These are phyloP conservation scores for Spisula subtruncata DNA, from an alignment of 2,888 invertebrate species.

Conservation along the genomic window DNA sequence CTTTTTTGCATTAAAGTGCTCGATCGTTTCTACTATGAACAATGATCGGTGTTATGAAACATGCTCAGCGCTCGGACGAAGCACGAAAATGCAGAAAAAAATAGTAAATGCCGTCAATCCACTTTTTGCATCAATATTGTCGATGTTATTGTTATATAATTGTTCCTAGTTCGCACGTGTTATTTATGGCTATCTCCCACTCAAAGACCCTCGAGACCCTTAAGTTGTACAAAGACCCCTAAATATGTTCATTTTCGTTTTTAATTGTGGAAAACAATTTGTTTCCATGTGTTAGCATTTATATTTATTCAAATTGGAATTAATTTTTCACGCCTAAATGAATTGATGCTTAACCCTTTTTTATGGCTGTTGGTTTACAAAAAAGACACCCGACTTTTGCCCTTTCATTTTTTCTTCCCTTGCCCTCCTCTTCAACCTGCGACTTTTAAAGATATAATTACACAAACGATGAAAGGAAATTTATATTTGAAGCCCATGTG, in stretches of 20 bases:
- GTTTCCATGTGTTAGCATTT: conserved; percentile 28
- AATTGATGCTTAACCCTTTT: conserved; percentile 11
- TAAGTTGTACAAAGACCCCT: not conserved
- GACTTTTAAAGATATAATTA: conserved; percentile 60
- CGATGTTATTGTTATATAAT: conserved; percentile 14
- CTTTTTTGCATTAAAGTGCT: no score
- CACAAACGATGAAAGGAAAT: conserved; percentile 14
- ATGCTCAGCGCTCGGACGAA: no score
- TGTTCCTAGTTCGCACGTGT: not conserved
- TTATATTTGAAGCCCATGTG: conserved; percentile 42
- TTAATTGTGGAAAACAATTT: conserved; percentile 29
- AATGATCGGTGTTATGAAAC: no score
- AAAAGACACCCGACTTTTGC: conserved; percentile 22
- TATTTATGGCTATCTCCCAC: conserved; percentile 4
- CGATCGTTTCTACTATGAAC: no score
- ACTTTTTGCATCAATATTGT: not conserved
- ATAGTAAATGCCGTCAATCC: not conserved
- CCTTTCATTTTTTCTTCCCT: conserved; percentile 25
- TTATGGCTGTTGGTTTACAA: conserved; percentile 22
- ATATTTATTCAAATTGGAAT: conserved; percentile 27
- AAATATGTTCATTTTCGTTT: conserved; percentile 27
- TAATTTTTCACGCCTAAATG: conserved; percentile 18
- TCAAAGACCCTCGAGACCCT: not conserved
- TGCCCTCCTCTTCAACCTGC: conserved; percentile 55
- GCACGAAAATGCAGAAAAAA: no score